A percentile compares a stretch with the other conserved stretches of the same genome.
phyloP scores from a whole-genome alignment of 2,113 vertebrate species.

The Lycaon pictus region DNA sequence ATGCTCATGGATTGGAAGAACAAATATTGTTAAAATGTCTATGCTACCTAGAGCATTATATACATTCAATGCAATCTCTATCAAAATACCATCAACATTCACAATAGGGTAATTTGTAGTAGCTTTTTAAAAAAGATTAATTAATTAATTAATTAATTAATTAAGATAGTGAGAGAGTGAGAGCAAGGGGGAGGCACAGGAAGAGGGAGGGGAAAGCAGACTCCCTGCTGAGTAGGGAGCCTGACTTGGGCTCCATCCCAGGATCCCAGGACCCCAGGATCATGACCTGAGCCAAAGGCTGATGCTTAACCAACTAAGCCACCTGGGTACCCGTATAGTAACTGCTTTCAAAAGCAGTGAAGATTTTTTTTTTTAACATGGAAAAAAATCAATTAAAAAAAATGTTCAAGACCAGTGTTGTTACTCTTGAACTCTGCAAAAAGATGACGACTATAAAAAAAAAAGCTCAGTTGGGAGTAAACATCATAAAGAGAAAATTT shows the following conservation, averaged over 20 bases:
- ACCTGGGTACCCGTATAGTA: neutral
- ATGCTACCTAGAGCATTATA: neutral
- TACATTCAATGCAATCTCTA: neutral
- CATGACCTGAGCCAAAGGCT: no score
- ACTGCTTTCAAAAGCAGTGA: neutral
- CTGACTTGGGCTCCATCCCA: no score
- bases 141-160: no score
- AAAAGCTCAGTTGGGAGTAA: neutral
- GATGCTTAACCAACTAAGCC: no score
- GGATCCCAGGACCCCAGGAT: no score
- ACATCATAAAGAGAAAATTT: neutral
- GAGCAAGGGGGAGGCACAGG: no score
- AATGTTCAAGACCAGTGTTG: neutral
- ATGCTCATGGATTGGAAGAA: neutral
- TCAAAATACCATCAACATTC: neutral
- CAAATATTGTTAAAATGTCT: neutral
- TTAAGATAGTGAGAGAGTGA: no score
- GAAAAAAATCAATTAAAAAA: constrained; percentile 3
- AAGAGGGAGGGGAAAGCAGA: no score
- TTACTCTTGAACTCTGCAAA: neutral
- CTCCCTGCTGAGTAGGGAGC: no score
- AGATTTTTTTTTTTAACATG: neutral
- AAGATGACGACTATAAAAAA: neutral
- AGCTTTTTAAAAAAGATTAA: neutral
- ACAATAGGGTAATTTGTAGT: neutral